Percentiles rank a stretch among this genome's conserved stretches.
Evolutionary conservation across 2,797 vertebrate genomes (phyloP).

Genomic region (Cyclopterus lumpus): DNA sequence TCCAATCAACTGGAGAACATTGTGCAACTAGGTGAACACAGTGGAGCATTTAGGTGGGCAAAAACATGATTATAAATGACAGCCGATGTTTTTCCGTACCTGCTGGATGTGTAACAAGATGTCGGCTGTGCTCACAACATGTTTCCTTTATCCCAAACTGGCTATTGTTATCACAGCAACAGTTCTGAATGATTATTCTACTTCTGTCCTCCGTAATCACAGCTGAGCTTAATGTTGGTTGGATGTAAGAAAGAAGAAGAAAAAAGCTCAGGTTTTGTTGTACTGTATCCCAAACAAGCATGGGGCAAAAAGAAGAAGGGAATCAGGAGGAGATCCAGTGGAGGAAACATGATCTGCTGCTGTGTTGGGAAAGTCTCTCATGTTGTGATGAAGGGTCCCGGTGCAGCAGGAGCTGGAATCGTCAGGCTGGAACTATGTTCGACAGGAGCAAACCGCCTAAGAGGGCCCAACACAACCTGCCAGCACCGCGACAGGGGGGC

Average conservation of each 20-base stretch:
- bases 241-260: background rate
- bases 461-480: conserved; percentile 54
- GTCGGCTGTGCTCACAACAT: background rate
- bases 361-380: conserved; percentile 38
- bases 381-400: conserved; percentile 63
- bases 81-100: background rate
- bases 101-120: background rate
- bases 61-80: background rate
- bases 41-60: background rate
- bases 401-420: conserved; percentile 49
- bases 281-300: background rate
- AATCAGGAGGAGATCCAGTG: conserved; percentile 28
- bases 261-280: background rate
- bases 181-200: background rate
- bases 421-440: conserved; percentile 65
- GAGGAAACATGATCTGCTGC: conserved; percentile 33
- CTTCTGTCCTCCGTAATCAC: background rate
- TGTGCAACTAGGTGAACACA: background rate
- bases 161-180: background rate
- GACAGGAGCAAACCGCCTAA: conserved; percentile 69
- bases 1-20: background rate
- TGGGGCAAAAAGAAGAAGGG: too few species aligned
- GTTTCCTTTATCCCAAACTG: background rate
- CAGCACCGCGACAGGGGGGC: conserved; percentile 52
- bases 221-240: background rate